Base-by-base conservation (phyloP, 2,113 vertebrate species). In the Mola mola region DNA sequence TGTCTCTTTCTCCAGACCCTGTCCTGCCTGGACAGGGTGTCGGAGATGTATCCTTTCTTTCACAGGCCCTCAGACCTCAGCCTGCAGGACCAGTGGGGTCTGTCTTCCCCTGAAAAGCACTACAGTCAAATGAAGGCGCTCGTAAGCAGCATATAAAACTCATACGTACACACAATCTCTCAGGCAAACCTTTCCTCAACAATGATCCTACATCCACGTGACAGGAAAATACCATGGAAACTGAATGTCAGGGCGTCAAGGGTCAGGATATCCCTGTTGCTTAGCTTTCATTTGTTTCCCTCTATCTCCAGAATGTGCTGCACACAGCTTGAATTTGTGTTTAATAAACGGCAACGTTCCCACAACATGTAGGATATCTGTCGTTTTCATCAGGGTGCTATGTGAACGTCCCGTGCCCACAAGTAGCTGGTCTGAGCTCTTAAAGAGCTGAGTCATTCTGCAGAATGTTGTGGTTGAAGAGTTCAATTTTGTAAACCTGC, bases 31-130 rank as follows among this genome's bases (percentile, higher is more conserved):
- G 91, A 96, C 58, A 79, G 78, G 0, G 91, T 93, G 79, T 88
- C 88, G 22, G 89, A 92, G 71, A 91, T 90, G 89, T 98, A 95
- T 82, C 95, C 93, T 1, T 97, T 95, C 89, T 97, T 95, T 90
- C 84, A 92, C 87, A 91, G 93, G 26, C 94, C 95, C 0, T 58
- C 79, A 26, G 46, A 66, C 19, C 84, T 89, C 86, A 88, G 74
- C 21, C 79, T 94, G 4, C 78, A 78, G 41, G 82, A 91, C 8
- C 89, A 91, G 5, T 94, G 93, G 94, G 87, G 87, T 11, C 89
- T 87, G 0, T 88, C 83, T 2, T 72, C 84, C 3, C 66, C 74
- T 0, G 85, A 95, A 75, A 48, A 62, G 4, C 71, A 88, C 61
- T 94, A 91, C 84, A 69, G 79, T 6, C 87, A 78, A n/a, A 75